Conservation (phyloP, 2,888 invertebrate species). For the Folsomia manolachei region DNA sequence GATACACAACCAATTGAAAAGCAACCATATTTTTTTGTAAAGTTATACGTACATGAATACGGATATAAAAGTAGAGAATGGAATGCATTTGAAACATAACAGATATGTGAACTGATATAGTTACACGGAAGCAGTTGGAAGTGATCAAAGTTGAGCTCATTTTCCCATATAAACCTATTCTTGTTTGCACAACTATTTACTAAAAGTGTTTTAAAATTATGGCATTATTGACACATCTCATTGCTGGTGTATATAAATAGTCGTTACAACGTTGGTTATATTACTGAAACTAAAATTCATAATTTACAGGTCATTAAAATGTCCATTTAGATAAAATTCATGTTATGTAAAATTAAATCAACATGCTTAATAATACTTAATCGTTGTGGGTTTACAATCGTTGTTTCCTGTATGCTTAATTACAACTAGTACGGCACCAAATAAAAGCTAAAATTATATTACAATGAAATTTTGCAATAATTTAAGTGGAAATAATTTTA, state of each 20-base stretch:
- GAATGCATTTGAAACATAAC: neutral
- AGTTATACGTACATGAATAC: neutral
- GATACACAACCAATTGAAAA: neutral
- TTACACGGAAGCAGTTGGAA: neutral
- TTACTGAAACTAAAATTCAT: neutral
- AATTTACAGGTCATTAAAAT: no score
- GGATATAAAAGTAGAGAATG: neutral
- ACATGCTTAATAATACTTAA: no score
- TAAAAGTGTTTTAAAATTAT: neutral
- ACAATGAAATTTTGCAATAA: neutral
- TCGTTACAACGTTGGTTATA: neutral
- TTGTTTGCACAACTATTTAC: neutral
- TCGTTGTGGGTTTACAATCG: no score
- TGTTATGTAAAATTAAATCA: neutral
- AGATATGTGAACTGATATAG: neutral
- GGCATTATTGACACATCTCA: neutral
- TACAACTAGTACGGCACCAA: conserved; percentile 2
- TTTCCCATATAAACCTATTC: neutral
- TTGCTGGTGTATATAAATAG: neutral
- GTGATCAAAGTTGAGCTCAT: neutral
- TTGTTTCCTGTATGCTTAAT: no score
- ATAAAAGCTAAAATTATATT: neutral
- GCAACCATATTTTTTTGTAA: neutral
- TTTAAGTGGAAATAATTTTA: neutral
- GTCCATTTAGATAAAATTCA: no score